Percentiles rank a stretch among this genome's conserved stretches.
These are phyloP conservation scores for Drosophila macrothrix DNA, from an alignment of 2,888 invertebrate genomes.

Conservation along the genomic window DNA sequence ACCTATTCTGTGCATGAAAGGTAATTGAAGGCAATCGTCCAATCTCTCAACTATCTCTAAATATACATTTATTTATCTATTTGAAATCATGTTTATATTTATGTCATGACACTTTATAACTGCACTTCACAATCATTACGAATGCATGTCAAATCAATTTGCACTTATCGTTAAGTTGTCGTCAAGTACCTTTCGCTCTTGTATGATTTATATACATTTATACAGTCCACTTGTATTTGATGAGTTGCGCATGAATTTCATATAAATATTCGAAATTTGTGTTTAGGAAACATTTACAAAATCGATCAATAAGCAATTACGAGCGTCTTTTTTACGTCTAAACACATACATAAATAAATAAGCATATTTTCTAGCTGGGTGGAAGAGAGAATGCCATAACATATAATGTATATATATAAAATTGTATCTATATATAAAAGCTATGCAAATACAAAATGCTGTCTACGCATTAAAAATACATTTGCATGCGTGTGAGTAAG, in stretches of 20 bases:
- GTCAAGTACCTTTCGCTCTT: slow-evolving; percentile 24
- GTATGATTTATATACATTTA: slow-evolving; percentile 18
- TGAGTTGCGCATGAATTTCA: slow-evolving; percentile 32
- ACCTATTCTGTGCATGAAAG: background rate
- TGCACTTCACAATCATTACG: background rate
- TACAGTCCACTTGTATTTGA: slow-evolving; percentile 26
- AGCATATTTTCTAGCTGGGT: slow-evolving; percentile 29
- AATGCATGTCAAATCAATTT: slow-evolving; percentile 41
- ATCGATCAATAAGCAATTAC: slow-evolving; percentile 80
- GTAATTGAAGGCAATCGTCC: background rate
- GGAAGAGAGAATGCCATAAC: slow-evolving; percentile 29
- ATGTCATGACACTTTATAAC: background rate
- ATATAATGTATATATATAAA: slow-evolving; percentile 35
- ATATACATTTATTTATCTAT: background rate
- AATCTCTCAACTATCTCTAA: background rate
- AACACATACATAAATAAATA: slow-evolving; percentile 59
- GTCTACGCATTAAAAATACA: slow-evolving; percentile 55
- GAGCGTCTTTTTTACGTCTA: slow-evolving; percentile 29
- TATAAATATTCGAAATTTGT: slow-evolving; percentile 48
- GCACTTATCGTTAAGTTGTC: slow-evolving; percentile 33
- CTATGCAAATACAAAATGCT: slow-evolving; percentile 54
- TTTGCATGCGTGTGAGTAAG: slow-evolving; percentile 38
- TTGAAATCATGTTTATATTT: background rate
- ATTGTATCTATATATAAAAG: slow-evolving; percentile 36
- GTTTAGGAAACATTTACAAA: slow-evolving; percentile 56